Conservation (phyloP, 2,888 invertebrate species). For the Erebia ligea region DNA sequence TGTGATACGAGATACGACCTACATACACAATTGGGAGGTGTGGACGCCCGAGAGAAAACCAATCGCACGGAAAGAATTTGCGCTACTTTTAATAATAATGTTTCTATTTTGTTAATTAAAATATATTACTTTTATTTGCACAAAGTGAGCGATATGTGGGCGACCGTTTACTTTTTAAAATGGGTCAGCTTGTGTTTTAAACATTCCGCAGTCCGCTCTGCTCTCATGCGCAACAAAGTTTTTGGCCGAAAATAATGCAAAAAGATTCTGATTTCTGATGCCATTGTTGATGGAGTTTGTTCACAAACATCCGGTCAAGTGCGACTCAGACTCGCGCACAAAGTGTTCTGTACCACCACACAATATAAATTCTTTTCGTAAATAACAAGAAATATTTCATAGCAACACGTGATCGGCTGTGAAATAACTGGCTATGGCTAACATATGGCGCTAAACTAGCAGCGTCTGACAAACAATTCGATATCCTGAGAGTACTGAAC, state of each 20-base stretch:
- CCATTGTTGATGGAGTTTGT: neutral
- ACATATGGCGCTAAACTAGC: too few relatives aligned
- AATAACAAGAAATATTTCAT: too few relatives aligned
- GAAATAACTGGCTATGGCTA: too few relatives aligned
- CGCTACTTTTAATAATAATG: conserved; percentile 46
- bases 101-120: conserved; percentile 29
- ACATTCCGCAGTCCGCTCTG: too few relatives aligned
- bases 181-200: conserved; percentile 5
- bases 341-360: too few relatives aligned
- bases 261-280: neutral
- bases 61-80: conserved; percentile 59
- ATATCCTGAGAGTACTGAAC: too few relatives aligned
- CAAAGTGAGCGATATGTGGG: conserved; percentile 12
- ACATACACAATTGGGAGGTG: conserved; percentile 49
- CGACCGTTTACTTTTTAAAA: conserved; percentile 4
- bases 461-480: too few relatives aligned
- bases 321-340: too few relatives aligned
- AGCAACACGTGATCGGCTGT: too few relatives aligned
- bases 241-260: neutral
- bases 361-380: too few relatives aligned
- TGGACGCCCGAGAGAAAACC: conserved; percentile 55
- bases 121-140: conserved; percentile 8
- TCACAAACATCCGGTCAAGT: neutral
- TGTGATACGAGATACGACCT: conserved; percentile 19
- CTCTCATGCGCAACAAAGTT: neutral